phyloP scores from a whole-genome alignment of 1,140 invertebrate genomes.

The Drosophila watanabei region DNA sequence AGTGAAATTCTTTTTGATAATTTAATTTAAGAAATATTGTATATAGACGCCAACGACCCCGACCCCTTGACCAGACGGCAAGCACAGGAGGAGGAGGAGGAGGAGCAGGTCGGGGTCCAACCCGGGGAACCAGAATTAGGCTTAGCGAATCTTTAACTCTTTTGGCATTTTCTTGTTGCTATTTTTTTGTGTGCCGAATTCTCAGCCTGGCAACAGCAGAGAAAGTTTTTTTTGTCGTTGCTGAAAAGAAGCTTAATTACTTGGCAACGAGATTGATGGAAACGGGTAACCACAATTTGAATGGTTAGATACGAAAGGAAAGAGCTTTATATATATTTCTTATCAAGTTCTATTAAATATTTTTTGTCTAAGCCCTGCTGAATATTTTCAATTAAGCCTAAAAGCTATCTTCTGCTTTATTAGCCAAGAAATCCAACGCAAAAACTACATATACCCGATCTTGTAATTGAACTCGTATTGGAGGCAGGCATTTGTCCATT shows the following conservation, averaged over 20 bases:
- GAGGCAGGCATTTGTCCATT: conserved; percentile 30
- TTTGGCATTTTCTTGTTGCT: conserved; percentile 11
- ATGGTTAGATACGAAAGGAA: background rate
- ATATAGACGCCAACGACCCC: conserved; percentile 64
- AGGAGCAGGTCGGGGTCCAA: background rate
- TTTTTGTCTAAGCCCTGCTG: too few relatives aligned
- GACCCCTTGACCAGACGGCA: conserved; percentile 68
- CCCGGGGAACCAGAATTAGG: conserved; percentile 46
- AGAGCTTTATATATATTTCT: background rate
- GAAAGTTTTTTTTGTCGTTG: conserved; percentile 57
- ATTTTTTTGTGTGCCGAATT: conserved; percentile 60
- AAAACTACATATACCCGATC: conserved; percentile 12
- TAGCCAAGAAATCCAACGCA: background rate
- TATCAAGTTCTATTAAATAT: background rate
- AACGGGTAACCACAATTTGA: conserved; percentile 13
- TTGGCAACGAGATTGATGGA: conserved; percentile 36
- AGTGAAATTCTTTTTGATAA: conserved; percentile 83
- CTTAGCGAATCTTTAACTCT: conserved; percentile 44
- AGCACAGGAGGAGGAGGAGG: background rate
- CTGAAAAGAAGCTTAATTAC: conserved; percentile 49
- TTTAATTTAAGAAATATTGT: conserved; percentile 83
- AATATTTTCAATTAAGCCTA: conserved; percentile 28
- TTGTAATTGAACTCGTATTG: conserved; percentile 48
- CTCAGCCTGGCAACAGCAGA: conserved; percentile 53
- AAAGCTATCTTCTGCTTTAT: conserved; percentile 22